Base-by-base conservation (phyloP, 2,888 invertebrate genomes). In the Serrognathus titanus region DNA sequence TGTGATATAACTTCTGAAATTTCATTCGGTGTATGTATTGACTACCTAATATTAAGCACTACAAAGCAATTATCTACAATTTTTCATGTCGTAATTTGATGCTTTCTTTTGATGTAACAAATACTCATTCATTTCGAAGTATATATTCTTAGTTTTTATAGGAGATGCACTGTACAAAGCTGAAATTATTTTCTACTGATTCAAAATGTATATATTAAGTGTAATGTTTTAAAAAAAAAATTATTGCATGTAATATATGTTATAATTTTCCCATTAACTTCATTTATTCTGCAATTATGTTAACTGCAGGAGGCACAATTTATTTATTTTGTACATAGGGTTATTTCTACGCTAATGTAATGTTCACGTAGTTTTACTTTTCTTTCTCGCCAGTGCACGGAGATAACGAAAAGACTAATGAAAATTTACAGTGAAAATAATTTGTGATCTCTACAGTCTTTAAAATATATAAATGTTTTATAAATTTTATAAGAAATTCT, bases 391-490 rank as follows among this genome's bases (percentile, higher is more conserved):
- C 24, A 31, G 24, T 31, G 24, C 24, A 31, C 24, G 24, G 24
- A 31, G 24, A 31, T 31, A 31, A 31, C 24, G 24, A 43, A 43
- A 43, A 43, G 43, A 43, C 43, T 43, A 43, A 31, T 31, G 6
- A 43, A 43, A 43, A 43, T 43, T 43, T 43, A 43, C 43, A 43
- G 49, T 49, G 48, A n/a, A 38, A 13, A 37, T 16, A 24, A 16
- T 49, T 49, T 49, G 36, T 49, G 49, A 37, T 49, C 12, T 16
- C 36, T 49, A 37, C 48, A 20, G 24, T 48, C 35, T 48, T 31
- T 48, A 36, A 24, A 48, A 43, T 43, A 43, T 43, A 43, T 43
- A 43, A 43, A 43, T 43, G 43, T 43, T 43, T 43, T 43, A 43
- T 43, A 43, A 43, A 39, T 39, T 39, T 43, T 43, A 43, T 43